Percentiles rank a stretch among this genome's conserved stretches.
phyloP scores from a whole-genome alignment of 2,113 vertebrate species.

The Myrmophylax atrothorax region DNA sequence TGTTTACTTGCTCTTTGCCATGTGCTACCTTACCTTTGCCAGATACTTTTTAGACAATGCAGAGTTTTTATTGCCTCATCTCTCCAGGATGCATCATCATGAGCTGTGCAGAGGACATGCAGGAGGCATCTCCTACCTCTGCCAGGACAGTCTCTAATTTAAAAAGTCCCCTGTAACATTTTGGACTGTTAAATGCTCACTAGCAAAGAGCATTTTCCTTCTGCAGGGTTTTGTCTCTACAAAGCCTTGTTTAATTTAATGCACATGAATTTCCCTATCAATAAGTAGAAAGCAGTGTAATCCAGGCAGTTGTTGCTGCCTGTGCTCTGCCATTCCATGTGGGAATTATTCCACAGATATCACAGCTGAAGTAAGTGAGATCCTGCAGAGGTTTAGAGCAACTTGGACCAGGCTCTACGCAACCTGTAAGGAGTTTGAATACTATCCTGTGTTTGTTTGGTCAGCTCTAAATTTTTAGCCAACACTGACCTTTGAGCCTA shows the following conservation, averaged over 20 bases:
- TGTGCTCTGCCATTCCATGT: neutral
- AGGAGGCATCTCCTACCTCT: neutral
- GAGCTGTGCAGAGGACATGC: neutral
- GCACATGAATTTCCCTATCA: neutral
- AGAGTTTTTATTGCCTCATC: neutral
- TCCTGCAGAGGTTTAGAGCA: neutral
- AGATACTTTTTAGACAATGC: slow-evolving; percentile 2
- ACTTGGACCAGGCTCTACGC: neutral
- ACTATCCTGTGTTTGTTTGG: neutral
- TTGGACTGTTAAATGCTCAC: neutral
- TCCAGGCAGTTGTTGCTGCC: neutral
- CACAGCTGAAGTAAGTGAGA: neutral
- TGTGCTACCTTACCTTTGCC: slow-evolving; percentile 18
- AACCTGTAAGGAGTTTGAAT: neutral
- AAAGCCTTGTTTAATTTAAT: neutral
- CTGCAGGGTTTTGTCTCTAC: neutral
- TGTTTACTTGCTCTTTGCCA: slow-evolving; percentile 16
- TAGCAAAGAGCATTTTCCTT: neutral
- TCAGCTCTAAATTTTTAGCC: neutral
- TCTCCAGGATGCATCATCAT: neutral
- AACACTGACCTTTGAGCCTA: neutral
- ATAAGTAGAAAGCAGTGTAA: neutral
- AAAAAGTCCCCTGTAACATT: neutral
- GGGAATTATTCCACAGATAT: neutral
- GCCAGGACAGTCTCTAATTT: neutral